These are phyloP conservation scores for Cryptoprocta ferox DNA, from an alignment of 2,797 vertebrate species.

Conservation along the genomic window DNA sequence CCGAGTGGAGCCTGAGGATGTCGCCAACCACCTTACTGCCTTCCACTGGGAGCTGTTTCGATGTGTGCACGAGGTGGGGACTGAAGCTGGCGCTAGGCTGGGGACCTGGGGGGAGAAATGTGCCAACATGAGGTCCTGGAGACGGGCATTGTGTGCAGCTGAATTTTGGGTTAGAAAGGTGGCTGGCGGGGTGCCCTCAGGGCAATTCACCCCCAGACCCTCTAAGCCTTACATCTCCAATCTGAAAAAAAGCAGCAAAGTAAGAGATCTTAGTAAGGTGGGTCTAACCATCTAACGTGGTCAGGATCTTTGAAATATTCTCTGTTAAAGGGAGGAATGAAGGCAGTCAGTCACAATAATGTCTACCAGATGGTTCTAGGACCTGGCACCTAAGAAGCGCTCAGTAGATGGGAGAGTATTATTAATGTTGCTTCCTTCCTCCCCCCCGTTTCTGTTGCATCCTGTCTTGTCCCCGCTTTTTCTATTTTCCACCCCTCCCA, in stretches of 20 bases:
- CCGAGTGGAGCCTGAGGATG: constrained; percentile 94
- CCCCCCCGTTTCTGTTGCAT: not conserved
- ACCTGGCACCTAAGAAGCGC: not conserved
- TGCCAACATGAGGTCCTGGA: rapidly evolving
- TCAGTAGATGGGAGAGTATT: not conserved
- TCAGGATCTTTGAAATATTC: not conserved
- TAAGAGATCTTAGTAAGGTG: not conserved
- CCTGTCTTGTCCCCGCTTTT: not conserved
- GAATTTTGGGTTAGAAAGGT: not conserved
- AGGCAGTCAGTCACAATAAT: not conserved
- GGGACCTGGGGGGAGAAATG: not conserved
- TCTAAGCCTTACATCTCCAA: not conserved
- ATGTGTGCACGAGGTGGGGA: constrained; percentile 94
- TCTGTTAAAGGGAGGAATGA: constrained; percentile 22
- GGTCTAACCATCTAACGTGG: not conserved
- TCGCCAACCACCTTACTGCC: constrained; percentile 95
- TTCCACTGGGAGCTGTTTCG: constrained; percentile 99
- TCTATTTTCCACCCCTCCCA: not conserved
- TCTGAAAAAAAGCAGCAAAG: not conserved
- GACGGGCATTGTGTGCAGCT: not conserved
- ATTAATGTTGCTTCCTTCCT: not conserved
- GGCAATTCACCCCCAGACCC: not conserved
- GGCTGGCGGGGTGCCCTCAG: not conserved
- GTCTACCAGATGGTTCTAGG: not conserved
- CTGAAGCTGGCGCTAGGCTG: not conserved